Percentiles rank a stretch among this genome's conserved stretches.
Evolutionary conservation across 2,888 invertebrate genomes (phyloP).

Genomic region (Eupithecia dodoneata): DNA sequence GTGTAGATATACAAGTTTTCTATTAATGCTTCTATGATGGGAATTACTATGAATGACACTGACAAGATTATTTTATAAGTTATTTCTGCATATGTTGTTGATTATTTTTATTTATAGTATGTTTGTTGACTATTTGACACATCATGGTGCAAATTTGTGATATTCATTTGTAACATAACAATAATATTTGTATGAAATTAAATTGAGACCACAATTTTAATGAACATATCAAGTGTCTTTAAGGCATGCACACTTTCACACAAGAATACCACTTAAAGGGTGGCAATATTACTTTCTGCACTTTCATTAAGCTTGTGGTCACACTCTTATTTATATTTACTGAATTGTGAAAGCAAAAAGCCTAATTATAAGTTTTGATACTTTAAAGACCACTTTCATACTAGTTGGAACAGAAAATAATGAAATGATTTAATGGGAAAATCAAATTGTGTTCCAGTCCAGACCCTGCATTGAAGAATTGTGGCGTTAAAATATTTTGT

Average conservation of each 20-base stretch:
- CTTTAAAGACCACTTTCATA: neutral
- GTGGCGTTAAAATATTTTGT: neutral
- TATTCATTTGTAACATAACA: slow-evolving; percentile 5
- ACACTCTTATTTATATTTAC: neutral
- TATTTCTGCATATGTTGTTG: slow-evolving; percentile 20
- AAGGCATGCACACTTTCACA: no score
- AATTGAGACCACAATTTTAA: neutral
- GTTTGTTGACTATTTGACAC: slow-evolving; percentile 11
- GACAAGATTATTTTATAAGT: neutral
- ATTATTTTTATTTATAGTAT: slow-evolving; percentile 23
- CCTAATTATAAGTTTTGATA: neutral
- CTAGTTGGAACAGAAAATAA: neutral
- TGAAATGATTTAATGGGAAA: neutral
- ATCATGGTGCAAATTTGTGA: slow-evolving; percentile 15
- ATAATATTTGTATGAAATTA: neutral
- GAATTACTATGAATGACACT: neutral
- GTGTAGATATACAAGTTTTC: slow-evolving; percentile 4
- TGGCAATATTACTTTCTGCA: neutral
- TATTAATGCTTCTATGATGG: neutral
- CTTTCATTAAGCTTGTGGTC: neutral
- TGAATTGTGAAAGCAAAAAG: neutral
- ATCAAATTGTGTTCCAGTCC: neutral
- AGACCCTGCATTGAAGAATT: neutral
- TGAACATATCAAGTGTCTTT: neutral
- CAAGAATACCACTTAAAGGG: neutral